Conservation (phyloP, 1,140 invertebrate species). For the Sitobion miscanthi region DNA sequence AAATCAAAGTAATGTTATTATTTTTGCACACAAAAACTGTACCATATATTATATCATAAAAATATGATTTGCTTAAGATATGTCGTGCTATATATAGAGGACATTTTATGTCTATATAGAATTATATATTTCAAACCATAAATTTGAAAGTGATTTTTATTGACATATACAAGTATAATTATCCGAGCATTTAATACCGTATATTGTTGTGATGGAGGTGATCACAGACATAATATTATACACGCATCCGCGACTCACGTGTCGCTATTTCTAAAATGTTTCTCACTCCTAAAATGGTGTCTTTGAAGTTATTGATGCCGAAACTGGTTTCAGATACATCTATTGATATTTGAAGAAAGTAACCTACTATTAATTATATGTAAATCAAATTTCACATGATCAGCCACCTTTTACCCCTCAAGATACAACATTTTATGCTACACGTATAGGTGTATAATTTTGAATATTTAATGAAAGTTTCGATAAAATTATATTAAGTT, state of each 20-base stretch:
- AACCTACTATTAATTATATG: neutral
- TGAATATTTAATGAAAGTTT: neutral
- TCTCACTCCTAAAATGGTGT: neutral
- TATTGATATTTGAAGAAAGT: conserved; percentile 3
- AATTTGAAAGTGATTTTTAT: neutral
- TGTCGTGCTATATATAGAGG: neutral
- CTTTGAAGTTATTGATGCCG: conserved; percentile 3
- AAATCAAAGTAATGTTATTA: neutral
- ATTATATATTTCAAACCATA: neutral
- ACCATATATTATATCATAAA: neutral
- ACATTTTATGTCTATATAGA: neutral
- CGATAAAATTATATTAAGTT: neutral
- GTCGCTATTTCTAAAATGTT: too few species aligned
- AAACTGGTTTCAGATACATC: neutral
- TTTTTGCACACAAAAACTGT: too few species aligned
- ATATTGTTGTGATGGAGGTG: neutral
- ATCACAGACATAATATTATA: neutral
- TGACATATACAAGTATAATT: neutral
- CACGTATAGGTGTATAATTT: neutral
- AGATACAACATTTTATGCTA: neutral
- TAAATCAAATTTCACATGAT: conserved; percentile 18
- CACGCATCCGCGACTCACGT: neutral
- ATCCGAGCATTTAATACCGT: neutral
- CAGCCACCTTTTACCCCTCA: neutral
- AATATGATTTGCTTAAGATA: neutral